Evolutionary conservation across 2,113 vertebrate species (phyloP), one percentile per base, ranked within the genome.

Genomic region (Pedetes capensis): DNA sequence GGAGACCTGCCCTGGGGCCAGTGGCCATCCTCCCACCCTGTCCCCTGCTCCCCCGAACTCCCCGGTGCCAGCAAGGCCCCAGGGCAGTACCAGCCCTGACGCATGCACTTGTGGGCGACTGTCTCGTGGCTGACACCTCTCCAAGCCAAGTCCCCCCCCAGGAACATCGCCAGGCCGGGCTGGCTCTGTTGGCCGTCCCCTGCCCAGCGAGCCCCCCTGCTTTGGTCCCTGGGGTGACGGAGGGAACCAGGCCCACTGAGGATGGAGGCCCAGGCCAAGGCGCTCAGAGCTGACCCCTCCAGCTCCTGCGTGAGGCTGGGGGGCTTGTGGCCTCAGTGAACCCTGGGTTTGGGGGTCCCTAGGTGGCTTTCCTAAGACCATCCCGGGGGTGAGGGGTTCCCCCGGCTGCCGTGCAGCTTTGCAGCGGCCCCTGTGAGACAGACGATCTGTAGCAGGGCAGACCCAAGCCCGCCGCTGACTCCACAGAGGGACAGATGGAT

Each of bases 251-350:
- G 29, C 16, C 32, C 8, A 0, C n/a, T 12, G 44, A n/a, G 59
- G 71, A 42, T 23, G 34, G 6, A 22, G 16, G 29, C 14, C 51
- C 63, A 5, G 2, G 47, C 13, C 8, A 18, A 47, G 39, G 13
- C 11, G 0, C 22, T 34, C 14, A 8, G 37, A 32, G 34, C 42
- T 2, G 3, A 10, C 51, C 55, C 29, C 18, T 10, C 5, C 18
- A 13, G 34, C 29, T 27, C 13, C 69, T 4, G 0, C 4, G 34
- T 16, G 34, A 53, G 34, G 27, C 23, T 1, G 11, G n/a, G 61
- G 34, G 9, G 10, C 9, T 8, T 0, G 10, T 29, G 3, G 29
- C 23, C 22, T 8, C 42, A 18, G 29, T 17, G 14, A 16, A 57
- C 5, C 7, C 8, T 6, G 37, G 72, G 22, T 32, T 20, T 13